These are phyloP conservation scores for Serrognathus titanus DNA, from an alignment of 2,888 invertebrate species.

Conservation along the genomic window DNA sequence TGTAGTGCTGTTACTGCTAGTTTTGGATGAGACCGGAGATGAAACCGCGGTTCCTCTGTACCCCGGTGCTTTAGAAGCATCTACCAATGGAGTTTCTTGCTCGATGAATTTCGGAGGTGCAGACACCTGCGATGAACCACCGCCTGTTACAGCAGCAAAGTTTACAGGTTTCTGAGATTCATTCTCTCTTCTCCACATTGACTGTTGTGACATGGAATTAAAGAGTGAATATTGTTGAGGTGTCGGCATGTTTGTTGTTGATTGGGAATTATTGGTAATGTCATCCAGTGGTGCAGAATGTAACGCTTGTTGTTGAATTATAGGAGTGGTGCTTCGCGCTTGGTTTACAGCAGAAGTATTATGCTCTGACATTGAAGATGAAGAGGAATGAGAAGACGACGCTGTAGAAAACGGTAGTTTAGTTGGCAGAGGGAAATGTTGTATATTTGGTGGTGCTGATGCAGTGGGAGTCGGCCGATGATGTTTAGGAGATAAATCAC, in stretches of 20 bases:
- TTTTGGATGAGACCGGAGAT: conserved; percentile 69
- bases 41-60: conserved; percentile 78
- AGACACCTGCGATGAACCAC: conserved; percentile 36
- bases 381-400: conserved; percentile 34
- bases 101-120: conserved; percentile 52
- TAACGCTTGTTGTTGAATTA: conserved; percentile 44
- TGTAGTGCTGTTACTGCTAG: conserved; percentile 56
- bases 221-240: conserved; percentile 81
- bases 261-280: conserved; percentile 34
- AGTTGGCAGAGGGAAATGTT: conserved; percentile 40
- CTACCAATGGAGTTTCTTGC: conserved; percentile 60
- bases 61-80: conserved; percentile 87
- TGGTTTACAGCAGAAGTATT: conserved; percentile 31
- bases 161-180: conserved; percentile 62
- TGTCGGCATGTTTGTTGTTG: conserved; percentile 40
- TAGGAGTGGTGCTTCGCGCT: conserved; percentile 43
- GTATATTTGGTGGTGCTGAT: conserved; percentile 47
- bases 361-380: conserved; percentile 32
- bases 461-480: conserved; percentile 44
- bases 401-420: conserved; percentile 26
- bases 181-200: conserved; percentile 60
- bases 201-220: conserved; percentile 68
- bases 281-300: conserved; percentile 37
- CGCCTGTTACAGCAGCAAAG: conserved; percentile 69
- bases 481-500: conserved; percentile 41